Base-by-base conservation (phyloP, 2,888 invertebrate species). In the Drosophila austrosaltans region DNA sequence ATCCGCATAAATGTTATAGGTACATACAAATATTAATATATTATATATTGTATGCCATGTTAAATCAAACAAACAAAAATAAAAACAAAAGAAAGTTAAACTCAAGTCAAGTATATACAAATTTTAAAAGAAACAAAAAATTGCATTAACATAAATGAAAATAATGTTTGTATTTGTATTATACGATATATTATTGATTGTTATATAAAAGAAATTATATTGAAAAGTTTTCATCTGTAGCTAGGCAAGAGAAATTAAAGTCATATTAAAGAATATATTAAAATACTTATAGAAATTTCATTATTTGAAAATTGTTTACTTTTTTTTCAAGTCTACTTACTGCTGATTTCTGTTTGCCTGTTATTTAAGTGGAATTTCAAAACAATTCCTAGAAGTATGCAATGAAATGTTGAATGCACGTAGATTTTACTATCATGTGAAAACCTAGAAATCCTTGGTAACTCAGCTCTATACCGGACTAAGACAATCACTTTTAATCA, bases 221-320 rank as follows among this genome's bases (percentile, higher is more conserved):
- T 66, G 66, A 62, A 84, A 75, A 66, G 77, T 87, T 83, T 87
- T 79, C 77, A 83, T 82, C 75, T 82, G 83, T 83, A 83, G 83
- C 72, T 83, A 83, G 83, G 83, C 64, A 75, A 84, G 77, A 70
- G 25, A 73, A 81, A 82, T 77, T 84, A 53, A 84, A 79, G 53
- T 75, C 63, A 65, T 69, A 81, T 78, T 71, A 81, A 80, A 48
- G 48, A 48, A 48, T 7, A 85, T 74, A 82, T 77, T 69, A 30
- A 44, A 72, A 72, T 42, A 63, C 65, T 53, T 30, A 63, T 8
- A 74, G 32, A 42, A 39, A 66, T 67, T 67, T 44, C 61, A 74
- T 66, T 62, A 1, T 8, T 10, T 40, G 4, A 40, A 8, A 36
- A 40, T 3, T 40, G 0, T 2, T 40, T 40, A 3, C 12, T n/a